These are phyloP conservation scores for Danio choprae DNA, from an alignment of 2,797 vertebrate species.

Conservation along the genomic window DNA sequence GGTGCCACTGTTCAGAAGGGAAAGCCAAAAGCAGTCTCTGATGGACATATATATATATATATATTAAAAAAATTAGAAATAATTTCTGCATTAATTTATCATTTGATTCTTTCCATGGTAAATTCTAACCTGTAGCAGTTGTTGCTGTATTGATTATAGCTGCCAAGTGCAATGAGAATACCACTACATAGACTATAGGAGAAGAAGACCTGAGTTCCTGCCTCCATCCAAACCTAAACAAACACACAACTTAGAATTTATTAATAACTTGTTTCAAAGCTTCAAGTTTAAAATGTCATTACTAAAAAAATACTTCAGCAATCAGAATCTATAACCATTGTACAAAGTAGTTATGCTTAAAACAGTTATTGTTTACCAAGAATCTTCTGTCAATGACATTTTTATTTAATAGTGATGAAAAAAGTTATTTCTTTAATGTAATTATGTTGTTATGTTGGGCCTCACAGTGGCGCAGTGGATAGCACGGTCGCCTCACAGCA, in stretches of 20 bases:
- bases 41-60: neutral
- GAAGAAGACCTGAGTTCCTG: constrained; percentile 63
- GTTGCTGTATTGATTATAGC: constrained; percentile 65
- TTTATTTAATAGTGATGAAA: too few relatives aligned
- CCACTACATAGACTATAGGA: constrained; percentile 63
- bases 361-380: too few relatives aligned
- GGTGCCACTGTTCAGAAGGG: too few relatives aligned
- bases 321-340: too few relatives aligned
- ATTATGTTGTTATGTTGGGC: too few relatives aligned
- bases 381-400: too few relatives aligned
- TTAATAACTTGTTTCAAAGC: neutral
- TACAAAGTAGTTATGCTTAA: neutral
- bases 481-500: too few relatives aligned
- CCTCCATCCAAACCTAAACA: constrained; percentile 42
- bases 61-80: neutral
- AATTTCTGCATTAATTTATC: neutral
- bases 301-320: too few relatives aligned
- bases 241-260: neutral
- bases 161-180: constrained; percentile 55
- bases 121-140: constrained; percentile 66
- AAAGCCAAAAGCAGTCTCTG: too few relatives aligned
- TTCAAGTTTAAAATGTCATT: too few relatives aligned
- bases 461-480: too few relatives aligned
- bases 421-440: too few relatives aligned
- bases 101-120: neutral